A percentile compares a stretch with the other conserved stretches of the same genome.
phyloP scores from a whole-genome alignment of 2,888 invertebrate species.

The Cataglyphis livida region DNA sequence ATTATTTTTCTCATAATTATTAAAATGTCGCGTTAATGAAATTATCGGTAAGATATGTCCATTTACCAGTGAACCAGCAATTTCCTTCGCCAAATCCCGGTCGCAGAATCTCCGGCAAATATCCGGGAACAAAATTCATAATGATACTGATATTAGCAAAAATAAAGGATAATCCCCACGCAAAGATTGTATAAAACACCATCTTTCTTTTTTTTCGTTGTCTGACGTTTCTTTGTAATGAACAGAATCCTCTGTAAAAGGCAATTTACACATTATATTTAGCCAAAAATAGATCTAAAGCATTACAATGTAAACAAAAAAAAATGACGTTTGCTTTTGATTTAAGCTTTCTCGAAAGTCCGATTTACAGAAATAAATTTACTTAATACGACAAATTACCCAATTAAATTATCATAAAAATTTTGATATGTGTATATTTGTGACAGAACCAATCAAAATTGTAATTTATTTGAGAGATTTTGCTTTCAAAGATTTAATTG shows the following conservation, averaged over 20 bases:
- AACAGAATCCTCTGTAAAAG: constrained; percentile 86
- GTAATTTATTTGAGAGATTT: neutral
- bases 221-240: constrained; percentile 80
- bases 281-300: neutral
- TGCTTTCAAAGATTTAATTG: neutral
- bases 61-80: constrained; percentile 88
- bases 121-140: constrained; percentile 86
- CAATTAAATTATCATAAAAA: neutral
- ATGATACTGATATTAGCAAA: constrained; percentile 86
- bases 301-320: too few relatives aligned
- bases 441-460: too few relatives aligned
- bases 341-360: too few relatives aligned
- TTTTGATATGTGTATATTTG: neutral
- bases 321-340: neutral
- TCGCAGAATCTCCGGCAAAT: constrained; percentile 84
- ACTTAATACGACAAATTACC: neutral
- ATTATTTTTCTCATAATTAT: neutral
- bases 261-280: neutral
- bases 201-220: constrained; percentile 88
- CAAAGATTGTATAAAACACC: constrained; percentile 89
- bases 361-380: neutral
- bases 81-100: constrained; percentile 87
- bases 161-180: constrained; percentile 89
- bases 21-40: neutral
- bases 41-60: neutral